phyloP scores from a whole-genome alignment of 1,140 invertebrate species.

The Panulirus ornatus region DNA sequence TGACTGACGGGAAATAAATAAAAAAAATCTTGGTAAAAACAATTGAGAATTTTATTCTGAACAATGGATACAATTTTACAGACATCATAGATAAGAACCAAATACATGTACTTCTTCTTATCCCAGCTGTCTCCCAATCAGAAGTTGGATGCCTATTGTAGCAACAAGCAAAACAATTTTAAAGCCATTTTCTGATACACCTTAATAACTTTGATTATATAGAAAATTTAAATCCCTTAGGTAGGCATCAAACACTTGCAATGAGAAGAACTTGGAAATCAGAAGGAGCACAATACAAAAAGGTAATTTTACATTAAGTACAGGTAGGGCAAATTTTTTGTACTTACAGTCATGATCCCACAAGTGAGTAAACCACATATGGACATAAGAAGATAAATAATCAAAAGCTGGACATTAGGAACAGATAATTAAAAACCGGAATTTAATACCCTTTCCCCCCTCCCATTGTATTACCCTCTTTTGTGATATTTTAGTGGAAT shows the following conservation, averaged over 20 bases:
- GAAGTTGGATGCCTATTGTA: not conserved
- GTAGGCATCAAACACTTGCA: conserved; percentile 16
- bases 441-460: not conserved
- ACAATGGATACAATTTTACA: conserved; percentile 68
- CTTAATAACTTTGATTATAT: not conserved
- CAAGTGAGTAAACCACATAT: conserved; percentile 56
- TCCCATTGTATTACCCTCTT: not conserved
- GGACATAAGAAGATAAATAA: conserved; percentile 21
- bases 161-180: not conserved
- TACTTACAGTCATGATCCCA: conserved; percentile 68
- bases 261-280: not conserved
- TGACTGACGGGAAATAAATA: not conserved
- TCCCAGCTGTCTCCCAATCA: not conserved
- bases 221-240: not conserved
- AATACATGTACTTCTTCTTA: conserved; percentile 8
- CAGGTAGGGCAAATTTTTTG: conserved; percentile 60
- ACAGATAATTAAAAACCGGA: not conserved
- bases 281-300: conserved; percentile 31
- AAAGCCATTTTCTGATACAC: not conserved
- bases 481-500: not conserved
- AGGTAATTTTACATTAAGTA: conserved; percentile 53
- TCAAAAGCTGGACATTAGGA: conserved; percentile 20
- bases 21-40: conserved; percentile 39
- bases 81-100: conserved; percentile 54
- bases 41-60: conserved; percentile 61